These are phyloP conservation scores for Lepidocyrtoides sp. DNA, from an alignment of 2,888 invertebrate species.

Conservation along the genomic window DNA sequence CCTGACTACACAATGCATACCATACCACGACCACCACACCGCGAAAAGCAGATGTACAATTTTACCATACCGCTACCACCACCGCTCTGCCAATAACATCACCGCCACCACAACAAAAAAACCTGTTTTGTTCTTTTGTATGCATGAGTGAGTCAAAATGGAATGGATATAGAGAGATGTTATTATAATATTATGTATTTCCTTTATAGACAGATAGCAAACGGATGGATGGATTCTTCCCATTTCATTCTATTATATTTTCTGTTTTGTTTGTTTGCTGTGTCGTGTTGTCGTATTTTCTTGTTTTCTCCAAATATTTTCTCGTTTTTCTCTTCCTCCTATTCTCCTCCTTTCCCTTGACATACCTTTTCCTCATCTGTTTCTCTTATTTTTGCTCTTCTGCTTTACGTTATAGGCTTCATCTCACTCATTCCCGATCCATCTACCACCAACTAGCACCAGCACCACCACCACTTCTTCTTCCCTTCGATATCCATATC, in stretches of 20 bases:
- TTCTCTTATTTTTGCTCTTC: background rate
- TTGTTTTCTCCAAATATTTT: background rate
- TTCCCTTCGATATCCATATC: background rate
- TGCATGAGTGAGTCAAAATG: conserved; percentile 26
- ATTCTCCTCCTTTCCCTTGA: background rate
- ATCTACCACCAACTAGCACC: background rate
- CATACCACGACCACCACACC: background rate
- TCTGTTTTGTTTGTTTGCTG: conserved; percentile 1
- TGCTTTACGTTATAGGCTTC: background rate
- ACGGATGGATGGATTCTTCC: background rate
- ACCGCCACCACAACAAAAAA: background rate
- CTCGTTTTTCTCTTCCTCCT: background rate
- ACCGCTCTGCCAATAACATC: conserved; percentile 2
- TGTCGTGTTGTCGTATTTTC: conserved; percentile 2
- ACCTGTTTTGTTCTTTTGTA: conserved; percentile 4
- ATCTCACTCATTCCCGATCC: background rate
- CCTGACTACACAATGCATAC: background rate
- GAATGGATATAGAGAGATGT: conserved; percentile 7
- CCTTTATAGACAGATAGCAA: background rate
- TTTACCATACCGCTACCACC: background rate
- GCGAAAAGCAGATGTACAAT: background rate
- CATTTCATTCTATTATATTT: conserved; percentile 9
- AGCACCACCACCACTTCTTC: background rate
- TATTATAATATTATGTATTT: background rate
- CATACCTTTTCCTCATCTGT: background rate